Conservation (phyloP, 2,888 invertebrate genomes). For the Ophion costatus region DNA sequence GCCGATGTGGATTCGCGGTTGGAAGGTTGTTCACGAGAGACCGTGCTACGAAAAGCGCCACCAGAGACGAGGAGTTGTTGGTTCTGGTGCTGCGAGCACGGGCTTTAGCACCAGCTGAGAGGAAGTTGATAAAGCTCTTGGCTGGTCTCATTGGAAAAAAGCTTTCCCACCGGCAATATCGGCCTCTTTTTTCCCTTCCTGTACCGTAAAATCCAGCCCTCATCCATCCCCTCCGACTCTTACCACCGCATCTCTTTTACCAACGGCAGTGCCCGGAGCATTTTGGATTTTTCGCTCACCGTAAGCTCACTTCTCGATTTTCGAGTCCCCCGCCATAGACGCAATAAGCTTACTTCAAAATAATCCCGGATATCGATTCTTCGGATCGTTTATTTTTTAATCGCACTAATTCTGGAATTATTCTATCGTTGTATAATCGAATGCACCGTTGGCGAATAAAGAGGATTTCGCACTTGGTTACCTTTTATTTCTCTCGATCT, state of each 20-base stretch:
- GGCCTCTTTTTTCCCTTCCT: slow-evolving; percentile 35
- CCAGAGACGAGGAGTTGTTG: slow-evolving; percentile 16
- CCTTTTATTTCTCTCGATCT: not conserved
- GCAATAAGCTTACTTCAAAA: not conserved
- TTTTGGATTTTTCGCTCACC: slow-evolving; percentile 29
- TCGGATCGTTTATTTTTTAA: not conserved
- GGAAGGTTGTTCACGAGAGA: slow-evolving; percentile 29
- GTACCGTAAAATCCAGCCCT: slow-evolving; percentile 41
- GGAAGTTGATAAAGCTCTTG: slow-evolving; percentile 65
- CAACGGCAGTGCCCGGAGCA: slow-evolving; percentile 2
- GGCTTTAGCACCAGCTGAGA: slow-evolving; percentile 50
- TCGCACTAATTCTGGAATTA: too few relatives aligned
- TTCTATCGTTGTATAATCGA: too few relatives aligned
- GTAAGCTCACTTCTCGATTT: slow-evolving; percentile 6
- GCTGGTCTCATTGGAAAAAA: slow-evolving; percentile 37
- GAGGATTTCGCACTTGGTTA: not conserved
- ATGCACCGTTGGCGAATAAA: not conserved
- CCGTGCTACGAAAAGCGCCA: slow-evolving; percentile 16
- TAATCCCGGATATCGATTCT: not conserved
- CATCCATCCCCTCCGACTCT: not conserved
- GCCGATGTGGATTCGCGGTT: slow-evolving; percentile 31
- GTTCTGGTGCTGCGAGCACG: slow-evolving; percentile 41
- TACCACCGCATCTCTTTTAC: not conserved
- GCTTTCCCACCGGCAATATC: slow-evolving; percentile 59
- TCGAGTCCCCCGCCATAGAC: not conserved